These are phyloP conservation scores for Hydrocynus forskahlii DNA, from an alignment of 2,797 vertebrate species.

Conservation along the genomic window DNA sequence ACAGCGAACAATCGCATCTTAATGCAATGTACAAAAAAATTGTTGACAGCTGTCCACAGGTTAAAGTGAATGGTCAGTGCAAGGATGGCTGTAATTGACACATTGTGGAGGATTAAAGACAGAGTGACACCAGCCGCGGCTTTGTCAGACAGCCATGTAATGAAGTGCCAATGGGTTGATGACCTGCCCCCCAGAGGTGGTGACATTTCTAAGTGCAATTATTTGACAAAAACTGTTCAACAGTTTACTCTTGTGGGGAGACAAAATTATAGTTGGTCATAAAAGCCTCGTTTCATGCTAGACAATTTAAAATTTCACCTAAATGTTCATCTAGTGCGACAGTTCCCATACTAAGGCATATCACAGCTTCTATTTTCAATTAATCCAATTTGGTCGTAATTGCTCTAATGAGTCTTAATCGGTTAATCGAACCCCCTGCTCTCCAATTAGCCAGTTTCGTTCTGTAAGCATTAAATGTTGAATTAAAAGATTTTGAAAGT, in stretches of 20 bases:
- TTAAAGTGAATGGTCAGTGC: constrained; percentile 35
- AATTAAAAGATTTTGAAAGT: not conserved
- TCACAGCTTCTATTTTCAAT: not conserved
- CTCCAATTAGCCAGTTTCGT: constrained; percentile 20
- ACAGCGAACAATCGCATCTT: not conserved
- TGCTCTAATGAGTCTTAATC: not conserved
- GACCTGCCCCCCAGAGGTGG: constrained; percentile 1
- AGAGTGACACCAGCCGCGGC: constrained; percentile 17
- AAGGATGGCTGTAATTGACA: constrained; percentile 41
- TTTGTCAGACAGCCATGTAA: constrained; percentile 47
- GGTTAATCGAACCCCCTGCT: constrained; percentile 19
- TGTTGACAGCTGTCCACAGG: constrained; percentile 20
- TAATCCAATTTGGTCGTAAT: not conserved
- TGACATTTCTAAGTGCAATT: constrained; percentile 33
- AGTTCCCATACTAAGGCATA: too few relatives aligned
- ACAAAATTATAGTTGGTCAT: not conserved
- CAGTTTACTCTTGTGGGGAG: constrained; percentile 18
- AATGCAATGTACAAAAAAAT: not conserved
- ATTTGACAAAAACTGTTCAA: constrained; percentile 20
- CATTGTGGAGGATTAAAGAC: constrained; percentile 46
- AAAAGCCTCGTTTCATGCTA: not conserved
- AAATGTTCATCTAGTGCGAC: not conserved
- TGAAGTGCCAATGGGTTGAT: constrained; percentile 36
- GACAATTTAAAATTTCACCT: not conserved
- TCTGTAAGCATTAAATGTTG: not conserved